Evolutionary conservation across 2,113 vertebrate species (phyloP), one percentile per base, ranked within the genome.

Genomic region (Chaetodon trifascialis): DNA sequence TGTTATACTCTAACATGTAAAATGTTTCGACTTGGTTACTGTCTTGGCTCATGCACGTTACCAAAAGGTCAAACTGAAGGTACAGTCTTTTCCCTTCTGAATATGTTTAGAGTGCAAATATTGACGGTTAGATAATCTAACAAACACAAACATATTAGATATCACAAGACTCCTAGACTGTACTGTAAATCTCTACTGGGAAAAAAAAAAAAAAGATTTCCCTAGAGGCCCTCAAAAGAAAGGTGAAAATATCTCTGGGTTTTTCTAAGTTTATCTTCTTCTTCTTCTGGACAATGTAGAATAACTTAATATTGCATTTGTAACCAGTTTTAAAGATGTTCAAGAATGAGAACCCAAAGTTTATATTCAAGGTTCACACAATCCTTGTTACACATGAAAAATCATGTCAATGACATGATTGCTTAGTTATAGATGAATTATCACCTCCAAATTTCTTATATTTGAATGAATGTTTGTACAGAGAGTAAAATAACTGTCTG

Each of bases 31-130:
- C 46, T 42, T 54, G 47, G 36, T 42, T 54, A 54, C 30, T 51
- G 60, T 58, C 15, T 65, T 34, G 52, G 54, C 8, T 70, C 23
- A 55, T 3, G 2, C 17, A 55, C 23, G 9, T 47, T 59, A 21
- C n/a, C 51, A 67, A 66, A 40, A 79, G 70, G 58, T 79, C 52
- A 79, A 14, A 65, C 4, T 65, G 40, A 52, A 42, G 36, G 14
- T 34, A 4, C 0, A 73, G 4, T 51, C 34, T 59, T 42, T 74
- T 19, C 40, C 40, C 25, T 21, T 47, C 8, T 62, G 49, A 14
- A 51, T 30, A 16, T 80, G 62, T 87, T 87, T 73, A 5, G 16
- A 80, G 11, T 84, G n/a, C 30, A 40, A 87, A 83, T 71, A 83
- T 30, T 80, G 47, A 68, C 60, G 36, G 11, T 55, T 25, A 55